Evolutionary conservation across 1,140 invertebrate species (phyloP).

Genomic region (Arion vulgaris): DNA sequence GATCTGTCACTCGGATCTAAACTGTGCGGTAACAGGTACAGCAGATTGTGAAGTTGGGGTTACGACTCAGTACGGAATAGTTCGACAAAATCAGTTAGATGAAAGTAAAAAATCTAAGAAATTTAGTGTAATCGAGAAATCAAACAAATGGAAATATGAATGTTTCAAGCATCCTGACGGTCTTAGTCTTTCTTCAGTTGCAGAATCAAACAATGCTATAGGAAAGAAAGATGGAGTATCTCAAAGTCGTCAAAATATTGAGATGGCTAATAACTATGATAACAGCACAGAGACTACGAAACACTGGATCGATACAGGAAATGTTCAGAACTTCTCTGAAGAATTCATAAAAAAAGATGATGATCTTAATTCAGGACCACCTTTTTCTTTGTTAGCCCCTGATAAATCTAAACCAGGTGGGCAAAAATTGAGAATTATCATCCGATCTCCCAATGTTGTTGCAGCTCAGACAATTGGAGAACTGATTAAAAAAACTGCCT

Average conservation of each 20-base stretch:
- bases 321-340: not conserved
- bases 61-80: not conserved
- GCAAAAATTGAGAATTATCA: constrained; percentile 27
- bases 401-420: not conserved
- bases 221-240: not conserved
- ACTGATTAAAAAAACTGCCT: constrained; percentile 24
- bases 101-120: not conserved
- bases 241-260: not conserved
- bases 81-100: not conserved
- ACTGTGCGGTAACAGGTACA: not conserved
- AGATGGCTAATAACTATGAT: not conserved
- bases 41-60: not conserved
- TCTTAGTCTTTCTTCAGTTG: not conserved
- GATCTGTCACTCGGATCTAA: not conserved
- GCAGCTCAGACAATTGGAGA: constrained; percentile 37
- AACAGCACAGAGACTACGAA: not conserved
- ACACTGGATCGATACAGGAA: not conserved
- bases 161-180: not conserved
- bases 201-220: not conserved
- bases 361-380: not conserved
- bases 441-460: constrained; percentile 34
- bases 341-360: not conserved
- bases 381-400: not conserved
- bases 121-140: not conserved
- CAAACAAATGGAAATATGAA: not conserved